These are phyloP conservation scores for Lycophotia porphyrea DNA, from an alignment of 2,888 invertebrate genomes.

Conservation along the genomic window DNA sequence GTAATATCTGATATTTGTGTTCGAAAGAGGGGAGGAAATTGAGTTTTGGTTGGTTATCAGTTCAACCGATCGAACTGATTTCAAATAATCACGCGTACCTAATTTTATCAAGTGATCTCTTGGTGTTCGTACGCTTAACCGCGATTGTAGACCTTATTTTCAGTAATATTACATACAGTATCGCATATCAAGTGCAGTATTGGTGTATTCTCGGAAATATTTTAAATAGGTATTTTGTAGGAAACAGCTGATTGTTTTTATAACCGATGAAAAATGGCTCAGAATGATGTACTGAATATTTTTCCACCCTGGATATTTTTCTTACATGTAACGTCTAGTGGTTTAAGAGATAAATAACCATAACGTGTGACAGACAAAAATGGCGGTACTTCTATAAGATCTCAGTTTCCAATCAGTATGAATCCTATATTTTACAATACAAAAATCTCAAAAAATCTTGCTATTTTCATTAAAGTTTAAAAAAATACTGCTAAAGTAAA, in stretches of 20 bases:
- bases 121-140: neutral
- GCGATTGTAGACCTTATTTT: neutral
- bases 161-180: too few species aligned
- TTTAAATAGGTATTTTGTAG: too few species aligned
- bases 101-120: constrained; percentile 9
- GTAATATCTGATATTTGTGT: constrained; percentile 32
- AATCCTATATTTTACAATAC: neutral
- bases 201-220: neutral
- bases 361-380: neutral
- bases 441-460: neutral
- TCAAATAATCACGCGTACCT: constrained; percentile 24
- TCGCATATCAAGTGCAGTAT: neutral
- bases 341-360: neutral
- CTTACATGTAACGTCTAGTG: neutral
- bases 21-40: constrained; percentile 28
- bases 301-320: too few species aligned
- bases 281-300: too few species aligned
- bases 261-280: too few species aligned
- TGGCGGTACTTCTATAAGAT: neutral
- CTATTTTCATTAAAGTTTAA: neutral
- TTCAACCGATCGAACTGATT: constrained; percentile 10
- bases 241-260: too few species aligned
- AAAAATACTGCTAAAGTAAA: neutral
- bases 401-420: neutral
- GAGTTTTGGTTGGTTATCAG: constrained; percentile 37